These are phyloP conservation scores for Merodon equestris DNA, from an alignment of 2,888 invertebrate species.

Conservation along the genomic window DNA sequence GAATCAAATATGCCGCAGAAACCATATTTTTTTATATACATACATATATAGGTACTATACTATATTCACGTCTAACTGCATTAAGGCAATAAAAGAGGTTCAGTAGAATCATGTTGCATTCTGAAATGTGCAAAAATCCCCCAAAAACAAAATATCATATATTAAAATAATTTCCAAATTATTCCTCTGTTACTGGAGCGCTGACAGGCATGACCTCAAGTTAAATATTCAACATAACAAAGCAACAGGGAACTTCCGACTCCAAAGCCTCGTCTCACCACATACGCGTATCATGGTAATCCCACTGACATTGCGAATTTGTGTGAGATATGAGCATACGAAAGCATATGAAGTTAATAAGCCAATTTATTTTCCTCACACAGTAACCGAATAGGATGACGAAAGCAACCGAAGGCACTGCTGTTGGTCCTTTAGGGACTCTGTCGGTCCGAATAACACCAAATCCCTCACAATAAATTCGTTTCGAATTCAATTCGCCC, in stretches of 20 bases:
- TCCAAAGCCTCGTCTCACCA: slow-evolving; percentile 20
- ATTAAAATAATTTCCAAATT: no score
- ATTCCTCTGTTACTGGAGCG: no score
- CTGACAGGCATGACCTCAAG: slow-evolving; percentile 4
- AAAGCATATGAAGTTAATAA: slow-evolving; percentile 65
- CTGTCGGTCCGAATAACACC: slow-evolving; percentile 24
- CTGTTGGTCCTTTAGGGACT: slow-evolving; percentile 40
- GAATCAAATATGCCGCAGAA: no score
- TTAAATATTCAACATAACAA: slow-evolving; percentile 15
- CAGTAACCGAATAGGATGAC: slow-evolving; percentile 13
- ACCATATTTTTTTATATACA: no score
- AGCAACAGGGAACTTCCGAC: slow-evolving; percentile 6
- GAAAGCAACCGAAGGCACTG: slow-evolving; percentile 21
- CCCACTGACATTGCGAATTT: slow-evolving; percentile 65
- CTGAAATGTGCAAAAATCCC: no score
- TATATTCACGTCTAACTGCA: no score
- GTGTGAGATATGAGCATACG: slow-evolving; percentile 59
- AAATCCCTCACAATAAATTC: slow-evolving; percentile 66
- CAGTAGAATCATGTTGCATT: no score
- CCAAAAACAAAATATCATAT: no score
- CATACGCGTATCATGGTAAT: slow-evolving; percentile 56
- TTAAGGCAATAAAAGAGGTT: no score
- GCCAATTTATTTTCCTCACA: slow-evolving; percentile 66
- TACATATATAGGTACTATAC: no score
- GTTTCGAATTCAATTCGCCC: slow-evolving; percentile 67